A percentile compares a stretch with the other conserved stretches of the same genome.
These are phyloP conservation scores for Centropristis striata DNA, from an alignment of 2,113 vertebrate species.

Conservation along the genomic window DNA sequence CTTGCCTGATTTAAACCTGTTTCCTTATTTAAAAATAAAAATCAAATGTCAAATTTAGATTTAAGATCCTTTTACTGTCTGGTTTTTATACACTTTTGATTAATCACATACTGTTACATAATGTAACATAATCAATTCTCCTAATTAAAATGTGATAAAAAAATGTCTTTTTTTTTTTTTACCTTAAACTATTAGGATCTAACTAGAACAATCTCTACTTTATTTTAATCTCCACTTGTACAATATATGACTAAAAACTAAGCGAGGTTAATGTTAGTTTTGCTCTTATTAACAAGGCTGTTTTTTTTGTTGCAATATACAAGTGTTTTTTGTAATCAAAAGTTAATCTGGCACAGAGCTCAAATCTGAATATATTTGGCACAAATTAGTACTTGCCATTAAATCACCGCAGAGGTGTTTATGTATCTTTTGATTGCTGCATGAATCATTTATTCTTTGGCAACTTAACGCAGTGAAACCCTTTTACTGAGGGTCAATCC, in stretches of 20 bases:
- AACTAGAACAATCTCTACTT: not conserved
- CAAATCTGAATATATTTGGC: constrained; percentile 31
- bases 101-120: not conserved
- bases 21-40: no score
- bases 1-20: no score
- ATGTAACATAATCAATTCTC: not conserved
- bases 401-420: not conserved
- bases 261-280: no score
- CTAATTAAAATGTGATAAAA: not conserved
- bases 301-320: not conserved
- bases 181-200: not conserved
- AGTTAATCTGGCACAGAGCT: not conserved
- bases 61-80: not conserved
- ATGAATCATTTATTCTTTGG: constrained; percentile 48
- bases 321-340: constrained; percentile 3
- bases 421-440: constrained; percentile 23
- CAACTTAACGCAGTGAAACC: constrained; percentile 14
- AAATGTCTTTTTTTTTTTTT: not conserved
- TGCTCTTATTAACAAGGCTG: not conserved
- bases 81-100: not conserved
- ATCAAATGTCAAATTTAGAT: no score
- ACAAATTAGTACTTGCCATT: not conserved
- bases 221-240: not conserved
- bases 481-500: constrained; percentile 34
- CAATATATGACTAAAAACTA: not conserved